Conservation (phyloP, 2,797 vertebrate species). For the Sebastes steindachneri region DNA sequence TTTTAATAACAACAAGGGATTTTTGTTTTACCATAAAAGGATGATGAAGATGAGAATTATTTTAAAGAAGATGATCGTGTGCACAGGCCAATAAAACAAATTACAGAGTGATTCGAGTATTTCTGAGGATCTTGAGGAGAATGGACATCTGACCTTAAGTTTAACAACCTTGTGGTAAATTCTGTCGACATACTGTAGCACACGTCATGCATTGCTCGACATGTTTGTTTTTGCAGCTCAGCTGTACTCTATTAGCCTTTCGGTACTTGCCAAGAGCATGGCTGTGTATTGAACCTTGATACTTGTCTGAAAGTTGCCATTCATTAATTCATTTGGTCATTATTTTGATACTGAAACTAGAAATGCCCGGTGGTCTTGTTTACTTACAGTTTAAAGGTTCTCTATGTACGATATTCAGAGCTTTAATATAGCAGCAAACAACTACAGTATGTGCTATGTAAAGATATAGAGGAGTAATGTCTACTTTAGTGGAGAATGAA, state of each 20-base stretch:
- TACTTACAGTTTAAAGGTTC: background rate
- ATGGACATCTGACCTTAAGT: background rate
- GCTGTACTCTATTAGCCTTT: background rate
- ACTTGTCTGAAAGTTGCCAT: background rate
- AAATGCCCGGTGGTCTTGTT: background rate
- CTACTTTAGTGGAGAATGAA: too few relatives aligned
- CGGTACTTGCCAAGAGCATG: background rate
- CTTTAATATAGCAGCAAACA: too few relatives aligned
- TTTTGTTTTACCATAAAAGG: background rate
- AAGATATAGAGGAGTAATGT: too few relatives aligned
- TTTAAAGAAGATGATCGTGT: background rate
- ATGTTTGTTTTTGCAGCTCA: background rate
- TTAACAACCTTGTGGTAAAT: background rate
- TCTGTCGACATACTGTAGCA: background rate
- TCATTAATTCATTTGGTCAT: background rate
- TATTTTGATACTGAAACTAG: background rate
- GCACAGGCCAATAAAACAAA: background rate
- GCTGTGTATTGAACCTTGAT: background rate
- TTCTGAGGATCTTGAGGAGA: background rate
- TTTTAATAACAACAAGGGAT: background rate
- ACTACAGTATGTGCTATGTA: too few relatives aligned
- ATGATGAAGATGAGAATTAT: background rate
- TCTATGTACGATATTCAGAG: too few relatives aligned
- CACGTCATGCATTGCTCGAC: background rate
- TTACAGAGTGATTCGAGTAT: background rate